Percentiles rank a stretch among this genome's conserved stretches.
Conservation (phyloP, 2,797 vertebrate genomes). For the Bucorvus abyssinicus region DNA sequence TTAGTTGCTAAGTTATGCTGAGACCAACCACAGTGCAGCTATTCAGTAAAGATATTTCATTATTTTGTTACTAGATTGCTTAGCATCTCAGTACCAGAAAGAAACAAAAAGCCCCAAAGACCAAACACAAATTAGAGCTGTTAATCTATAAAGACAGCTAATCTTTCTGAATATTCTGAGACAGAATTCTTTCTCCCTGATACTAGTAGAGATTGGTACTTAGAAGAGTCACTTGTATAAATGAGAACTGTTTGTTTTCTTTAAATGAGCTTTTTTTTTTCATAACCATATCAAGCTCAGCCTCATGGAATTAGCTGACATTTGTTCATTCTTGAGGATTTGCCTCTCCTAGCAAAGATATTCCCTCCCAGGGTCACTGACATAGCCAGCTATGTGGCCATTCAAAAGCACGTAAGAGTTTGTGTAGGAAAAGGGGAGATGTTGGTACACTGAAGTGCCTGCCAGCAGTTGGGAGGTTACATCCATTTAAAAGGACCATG, state of each 20-base stretch:
- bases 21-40: constrained; percentile 19
- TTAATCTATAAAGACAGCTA: constrained; percentile 22
- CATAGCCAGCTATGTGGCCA: background rate
- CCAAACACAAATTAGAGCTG: constrained; percentile 1
- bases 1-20: constrained; percentile 35
- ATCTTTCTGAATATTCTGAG: constrained; percentile 1
- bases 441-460: background rate
- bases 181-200: background rate
- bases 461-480: background rate
- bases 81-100: constrained; percentile 25
- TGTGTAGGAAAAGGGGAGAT: background rate
- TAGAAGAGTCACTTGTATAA: background rate
- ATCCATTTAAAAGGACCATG: background rate
- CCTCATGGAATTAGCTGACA: background rate
- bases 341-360: background rate
- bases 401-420: background rate
- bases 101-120: constrained; percentile 10
- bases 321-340: background rate
- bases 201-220: background rate
- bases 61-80: constrained; percentile 9
- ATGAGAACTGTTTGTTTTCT: background rate
- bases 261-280: background rate
- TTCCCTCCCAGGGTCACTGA: background rate
- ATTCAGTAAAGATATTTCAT: constrained; percentile 33
- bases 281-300: background rate